phyloP scores from a whole-genome alignment of 2,113 vertebrate genomes.

The Daubentonia madagascariensis region DNA sequence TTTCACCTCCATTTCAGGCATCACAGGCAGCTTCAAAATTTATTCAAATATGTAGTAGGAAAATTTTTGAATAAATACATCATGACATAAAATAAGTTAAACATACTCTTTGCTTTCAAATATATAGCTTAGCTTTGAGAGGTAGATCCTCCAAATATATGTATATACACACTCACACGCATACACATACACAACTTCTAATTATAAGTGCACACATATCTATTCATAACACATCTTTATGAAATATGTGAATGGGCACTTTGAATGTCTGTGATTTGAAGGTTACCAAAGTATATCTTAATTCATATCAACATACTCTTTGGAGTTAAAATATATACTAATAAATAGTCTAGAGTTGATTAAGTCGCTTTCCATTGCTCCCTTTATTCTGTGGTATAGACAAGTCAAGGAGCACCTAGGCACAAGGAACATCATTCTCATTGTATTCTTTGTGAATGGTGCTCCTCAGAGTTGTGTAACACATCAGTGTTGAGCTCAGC shows the following conservation, averaged over 20 bases:
- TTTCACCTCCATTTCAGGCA: background rate
- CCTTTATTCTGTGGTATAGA: background rate
- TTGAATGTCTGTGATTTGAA: conserved; percentile 42
- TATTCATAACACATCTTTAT: background rate
- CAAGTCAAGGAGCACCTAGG: no score
- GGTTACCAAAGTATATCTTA: background rate
- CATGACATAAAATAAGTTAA: conserved; percentile 38
- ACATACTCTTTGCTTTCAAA: background rate
- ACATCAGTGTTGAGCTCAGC: background rate
- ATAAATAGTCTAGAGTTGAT: background rate
- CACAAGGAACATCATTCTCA: background rate
- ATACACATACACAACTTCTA: background rate
- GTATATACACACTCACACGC: background rate
- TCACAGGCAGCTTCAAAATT: background rate
- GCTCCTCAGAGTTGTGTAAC: background rate
- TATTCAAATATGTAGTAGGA: background rate
- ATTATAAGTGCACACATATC: background rate
- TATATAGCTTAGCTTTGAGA: background rate
- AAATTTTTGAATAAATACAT: conserved; percentile 29
- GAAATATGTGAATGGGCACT: background rate
- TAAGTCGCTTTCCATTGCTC: background rate
- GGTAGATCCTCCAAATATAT: background rate
- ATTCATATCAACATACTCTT: background rate
- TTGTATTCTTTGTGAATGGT: background rate
- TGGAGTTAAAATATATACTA: background rate